Base-by-base conservation (phyloP, 2,888 invertebrate genomes). In the Subacronicta megacephala region DNA sequence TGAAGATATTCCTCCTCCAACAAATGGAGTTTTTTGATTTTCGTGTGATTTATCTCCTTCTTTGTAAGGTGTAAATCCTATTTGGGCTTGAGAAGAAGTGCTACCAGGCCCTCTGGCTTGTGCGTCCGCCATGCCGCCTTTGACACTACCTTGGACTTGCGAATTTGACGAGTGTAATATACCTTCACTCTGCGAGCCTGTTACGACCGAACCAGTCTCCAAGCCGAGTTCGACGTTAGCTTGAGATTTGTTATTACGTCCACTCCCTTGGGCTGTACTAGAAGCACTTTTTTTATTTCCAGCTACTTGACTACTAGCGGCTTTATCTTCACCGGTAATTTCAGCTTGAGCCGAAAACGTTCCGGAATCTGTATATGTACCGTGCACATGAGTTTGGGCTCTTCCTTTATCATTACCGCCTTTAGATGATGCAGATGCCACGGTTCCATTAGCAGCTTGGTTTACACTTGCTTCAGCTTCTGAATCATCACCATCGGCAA, bases 11-110 rank as follows among this genome's bases (percentile, higher is more conserved):
- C 97, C 98, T 29, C 97, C 96, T 1, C 98, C 97, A 53, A 95
- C 95, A 78, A 96, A 96, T 4, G 96, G 96, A 57, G 87, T 89
- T 44, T 92, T 89, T 64, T 95, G 94, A 12, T 80, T 71, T 10
- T 93, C 91, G 44, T 94, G 94, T 23, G 81, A 66, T 74, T 95
- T 94, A 42, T 96, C 96, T 56, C 95, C 95, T 53, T 96, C 95
- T 75, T 95, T 95, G 72, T 96, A 96, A 0, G 98, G 98, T 47
- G 96, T 96, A 81, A 98, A 98, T 0, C 97, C 98, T 60, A 98
- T 97, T 90, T 98, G 98, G 3, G 98, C 98, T 91, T 98, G 98
- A 29, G 97, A 98, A 0, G 97, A 97, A 0, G 98, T 97, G 77
- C 96, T 97, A 4, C 97, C 98, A 2, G 97, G 96, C 0, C 97